Base-by-base conservation (phyloP, 2,888 invertebrate genomes). In the Drosophila koepferae region DNA sequence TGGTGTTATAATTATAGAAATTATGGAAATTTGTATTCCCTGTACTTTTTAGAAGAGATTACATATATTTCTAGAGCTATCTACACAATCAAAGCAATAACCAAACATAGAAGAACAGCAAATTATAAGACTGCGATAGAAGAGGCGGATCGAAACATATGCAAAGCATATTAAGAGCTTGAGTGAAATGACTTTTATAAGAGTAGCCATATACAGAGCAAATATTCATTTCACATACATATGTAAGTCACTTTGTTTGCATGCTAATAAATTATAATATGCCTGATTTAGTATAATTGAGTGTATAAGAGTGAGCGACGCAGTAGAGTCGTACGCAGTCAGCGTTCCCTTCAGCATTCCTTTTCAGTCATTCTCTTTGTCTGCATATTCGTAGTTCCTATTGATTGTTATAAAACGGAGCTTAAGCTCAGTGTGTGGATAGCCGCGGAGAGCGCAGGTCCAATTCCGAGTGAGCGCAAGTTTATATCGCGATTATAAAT, bases 1-100 rank as follows among this genome's bases (percentile, higher is more conserved):
- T 14, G 43, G 65, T 82, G 75, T 85, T 85, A 85, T 78, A 68
- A 65, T 71, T 67, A 72, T 71, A 72, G 56, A 65, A 28, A 28
- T 6, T 28, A 6, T 28, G 28, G 28, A 5, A 28, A 28, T 28
- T 28, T 28, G 5, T 28, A 28, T 28, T 28, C 5, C 28, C 6
- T 28, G 6, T 6, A 4, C 28, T 5, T 28, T 28, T 28, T 28
- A 28, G 28, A 28, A 28, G 28, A 28, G 28, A 28, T 28, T 36
- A 12, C 12, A 36, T 12, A 36, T 4, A 36, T 36, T 38, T 38
- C 14, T 12, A 36, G 36, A 9, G 34, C 9, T 36, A 4, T 38
- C 38, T 38, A 14, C 38, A 14, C 38, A 38, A 38, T 9, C 38
- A 38, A 20, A 20, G 20, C 20, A 31, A 31, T 31, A 31, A 31